Percentiles rank a stretch among this genome's conserved stretches.
These are phyloP conservation scores for Cantharis rustica DNA, from an alignment of 2,888 invertebrate species.

Conservation along the genomic window DNA sequence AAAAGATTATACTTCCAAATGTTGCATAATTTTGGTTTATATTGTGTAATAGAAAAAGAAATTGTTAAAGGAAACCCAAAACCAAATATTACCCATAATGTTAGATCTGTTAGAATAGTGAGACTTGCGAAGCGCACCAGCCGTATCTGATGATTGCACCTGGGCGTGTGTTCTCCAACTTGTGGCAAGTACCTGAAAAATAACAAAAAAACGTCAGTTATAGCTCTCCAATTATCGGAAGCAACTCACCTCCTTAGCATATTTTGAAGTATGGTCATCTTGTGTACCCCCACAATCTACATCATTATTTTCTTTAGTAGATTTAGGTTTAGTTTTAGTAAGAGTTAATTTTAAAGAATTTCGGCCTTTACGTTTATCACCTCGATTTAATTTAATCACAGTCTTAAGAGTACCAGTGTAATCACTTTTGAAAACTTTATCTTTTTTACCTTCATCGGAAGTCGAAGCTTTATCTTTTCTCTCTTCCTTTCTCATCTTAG, in stretches of 20 bases:
- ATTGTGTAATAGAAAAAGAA: slow-evolving; percentile 6
- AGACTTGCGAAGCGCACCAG: slow-evolving; percentile 76
- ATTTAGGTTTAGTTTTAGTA: slow-evolving; percentile 65
- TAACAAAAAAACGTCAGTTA: slow-evolving; percentile 50
- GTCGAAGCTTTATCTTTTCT: slow-evolving; percentile 58
- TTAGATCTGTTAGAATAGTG: slow-evolving; percentile 78
- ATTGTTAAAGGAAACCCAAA: slow-evolving; percentile 50
- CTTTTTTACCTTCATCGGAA: slow-evolving; percentile 31
- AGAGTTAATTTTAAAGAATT: slow-evolving; percentile 80
- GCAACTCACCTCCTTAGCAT: slow-evolving; percentile 64
- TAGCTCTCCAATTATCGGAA: not conserved
- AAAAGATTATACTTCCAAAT: not conserved
- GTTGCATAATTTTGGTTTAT: not conserved
- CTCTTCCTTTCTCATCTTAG: slow-evolving; percentile 50
- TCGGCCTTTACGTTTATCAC: slow-evolving; percentile 70
- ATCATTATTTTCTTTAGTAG: slow-evolving; percentile 41
- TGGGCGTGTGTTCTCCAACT: slow-evolving; percentile 48
- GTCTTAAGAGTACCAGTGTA: slow-evolving; percentile 85
- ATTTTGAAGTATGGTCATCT: slow-evolving; percentile 56
- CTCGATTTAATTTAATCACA: slow-evolving; percentile 76
- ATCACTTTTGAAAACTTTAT: slow-evolving; percentile 41
- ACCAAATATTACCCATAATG: slow-evolving; percentile 61
- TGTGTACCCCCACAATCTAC: slow-evolving; percentile 56
- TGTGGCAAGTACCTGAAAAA: slow-evolving; percentile 46
- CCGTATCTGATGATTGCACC: slow-evolving; percentile 55